Base-by-base conservation (phyloP, 2,113 vertebrate species). In the Gnathonemus echidnorhynchus region DNA sequence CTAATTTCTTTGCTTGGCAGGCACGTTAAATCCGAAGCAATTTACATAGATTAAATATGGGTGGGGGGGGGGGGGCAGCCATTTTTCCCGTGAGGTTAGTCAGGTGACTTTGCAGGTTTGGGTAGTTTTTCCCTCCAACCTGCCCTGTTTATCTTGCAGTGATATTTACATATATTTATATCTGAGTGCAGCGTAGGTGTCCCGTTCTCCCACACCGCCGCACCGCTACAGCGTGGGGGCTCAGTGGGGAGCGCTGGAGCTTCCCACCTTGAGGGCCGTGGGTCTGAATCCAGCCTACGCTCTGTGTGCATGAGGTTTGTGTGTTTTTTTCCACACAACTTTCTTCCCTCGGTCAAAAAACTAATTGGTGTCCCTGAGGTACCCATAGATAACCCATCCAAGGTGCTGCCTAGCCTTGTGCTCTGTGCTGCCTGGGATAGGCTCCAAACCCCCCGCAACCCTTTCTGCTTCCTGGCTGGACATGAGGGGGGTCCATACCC, bases 1-100 rank as follows among this genome's bases (percentile, higher is more conserved):
- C 74, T 80, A 80, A 80, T 80, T 80, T 80, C 74, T 80, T 80
- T 80, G 74, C 74, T 80, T 80, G 35, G 74, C 74, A 6, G 35
- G 42, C 74, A 80, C 10, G 17, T 39, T 39, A 77, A 80, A 80
- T 80, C 74, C 74, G 10, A 80, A 80, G 74, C 74, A 80, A 80
- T 80, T 80, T 39, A 42, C 74, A 80, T 80, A 15, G 15, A 80
- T 80, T 80, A 80, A 80, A 42, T 80, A 17, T 74, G 11, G 31
- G 15, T 6, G 70, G 5, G 27, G 70, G 35, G 74, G 35, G 27
- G 70, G 35, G 74, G 35, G 35, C 74, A 17, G 27, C 15, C 74
- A 74, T 74, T 39, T 77, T 19, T 19, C 70, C 70, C 13, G 0
- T 0, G 15, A 42, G 74, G 74, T 19, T 39, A 17, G 35, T 80